Percentiles rank a stretch among this genome's conserved stretches.
Conservation (phyloP, 2,888 invertebrate genomes). For the Adelognathus sp. region DNA sequence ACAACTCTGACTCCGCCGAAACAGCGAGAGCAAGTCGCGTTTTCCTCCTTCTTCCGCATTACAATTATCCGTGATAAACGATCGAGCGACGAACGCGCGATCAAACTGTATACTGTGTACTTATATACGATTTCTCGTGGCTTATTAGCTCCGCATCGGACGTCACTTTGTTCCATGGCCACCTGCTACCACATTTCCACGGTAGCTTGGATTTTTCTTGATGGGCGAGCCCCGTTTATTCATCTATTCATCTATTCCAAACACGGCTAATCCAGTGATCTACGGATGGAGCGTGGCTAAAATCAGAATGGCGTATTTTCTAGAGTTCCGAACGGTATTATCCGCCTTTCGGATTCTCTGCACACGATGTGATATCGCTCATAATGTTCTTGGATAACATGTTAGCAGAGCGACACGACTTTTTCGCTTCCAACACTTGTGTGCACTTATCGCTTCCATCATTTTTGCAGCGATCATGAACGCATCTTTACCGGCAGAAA, state of each 20-base stretch:
- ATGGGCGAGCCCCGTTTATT: constrained; percentile 34
- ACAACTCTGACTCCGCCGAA: neutral
- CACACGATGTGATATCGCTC: too few species aligned
- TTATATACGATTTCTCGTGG: too few species aligned
- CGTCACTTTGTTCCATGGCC: constrained; percentile 49
- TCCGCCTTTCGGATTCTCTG: too few species aligned
- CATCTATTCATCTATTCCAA: constrained; percentile 36
- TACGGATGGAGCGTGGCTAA: too few species aligned
- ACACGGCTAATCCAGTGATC: neutral
- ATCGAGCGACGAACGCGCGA: neutral
- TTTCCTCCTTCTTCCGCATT: constrained; percentile 8
- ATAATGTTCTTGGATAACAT: too few species aligned
- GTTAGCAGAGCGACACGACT: too few species aligned
- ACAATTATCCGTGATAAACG: neutral
- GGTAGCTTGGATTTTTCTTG: neutral
- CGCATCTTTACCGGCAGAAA: neutral
- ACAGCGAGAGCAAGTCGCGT: neutral
- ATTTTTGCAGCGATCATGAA: too few species aligned
- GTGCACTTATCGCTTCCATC: neutral
- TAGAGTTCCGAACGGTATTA: too few species aligned
- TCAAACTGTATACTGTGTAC: neutral
- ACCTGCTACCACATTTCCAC: constrained; percentile 7
- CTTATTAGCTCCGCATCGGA: constrained; percentile 2
- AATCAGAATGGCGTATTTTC: too few species aligned
- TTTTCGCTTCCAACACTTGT: neutral